Base-by-base conservation (phyloP, 2,113 vertebrate genomes). In the Neogale vison region DNA sequence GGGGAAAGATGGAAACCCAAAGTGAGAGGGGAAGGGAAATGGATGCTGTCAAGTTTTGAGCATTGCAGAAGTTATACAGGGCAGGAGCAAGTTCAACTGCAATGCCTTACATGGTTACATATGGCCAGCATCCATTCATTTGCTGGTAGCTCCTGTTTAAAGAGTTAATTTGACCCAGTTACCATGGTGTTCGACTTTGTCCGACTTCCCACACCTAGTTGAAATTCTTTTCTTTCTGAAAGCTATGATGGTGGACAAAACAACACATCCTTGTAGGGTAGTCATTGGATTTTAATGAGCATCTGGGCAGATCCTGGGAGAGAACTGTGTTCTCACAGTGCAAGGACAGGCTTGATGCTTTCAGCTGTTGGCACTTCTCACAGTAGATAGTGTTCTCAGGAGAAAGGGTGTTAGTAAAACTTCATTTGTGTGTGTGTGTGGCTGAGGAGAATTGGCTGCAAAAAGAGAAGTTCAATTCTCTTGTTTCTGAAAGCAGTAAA, bases 251-350 rank as follows among this genome's bases (percentile, higher is more conserved):
- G 87, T 98, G 90, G 88, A 57, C 83, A 92, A 96, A 97, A 97
- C 76, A 97, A 90, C 97, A 96, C 84, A 94, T 80, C 97, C 97
- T 97, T 96, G 97, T 97, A 88, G 88, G 81, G 84, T 85, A 83
- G 90, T 96, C 95, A 88, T 82, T 97, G 97, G 94, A 93, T 97
- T 98, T 98, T 98, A 98, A 98, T 98, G 96, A 98, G 97, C 90
- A 97, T 98, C 97, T 98, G 97, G 97, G 84, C 85, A 88, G 77
- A 97, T 94, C 72, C 95, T 97, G 97, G 96, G 95, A 98, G 97
- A 98, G 96, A 96, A 55, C 92, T 90, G 87, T 95, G 93, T 98
- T 98, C 97, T 98, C 97, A 96, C 96, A 97, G 96, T 0, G 34
- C 26, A 0, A 96, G 88, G 88, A 95, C 90, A 96, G 85, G 71